Evolutionary conservation across 2,113 vertebrate genomes (phyloP).

Genomic region (Gracilinanus agilis): DNA sequence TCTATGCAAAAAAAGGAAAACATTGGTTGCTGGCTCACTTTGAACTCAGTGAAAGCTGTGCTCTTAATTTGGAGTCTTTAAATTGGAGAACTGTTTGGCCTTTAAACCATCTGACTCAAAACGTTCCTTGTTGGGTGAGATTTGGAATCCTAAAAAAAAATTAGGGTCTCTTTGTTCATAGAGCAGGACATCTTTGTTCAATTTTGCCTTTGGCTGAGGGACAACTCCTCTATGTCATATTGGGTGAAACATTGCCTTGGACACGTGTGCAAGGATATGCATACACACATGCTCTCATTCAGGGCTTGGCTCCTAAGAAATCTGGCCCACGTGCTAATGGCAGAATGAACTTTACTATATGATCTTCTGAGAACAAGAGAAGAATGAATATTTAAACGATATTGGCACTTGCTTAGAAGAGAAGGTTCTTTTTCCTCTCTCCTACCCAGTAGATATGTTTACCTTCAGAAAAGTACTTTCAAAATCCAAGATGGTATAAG

Average conservation of each 20-base stretch:
- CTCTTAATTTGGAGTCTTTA: not conserved
- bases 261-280: fast-evolving
- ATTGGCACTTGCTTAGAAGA: not conserved
- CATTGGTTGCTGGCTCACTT: not conserved
- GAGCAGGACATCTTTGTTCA: conserved; percentile 21
- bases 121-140: conserved; percentile 31
- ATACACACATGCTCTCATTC: not conserved
- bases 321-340: not conserved
- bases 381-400: fast-evolving
- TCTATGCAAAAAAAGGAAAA: not conserved
- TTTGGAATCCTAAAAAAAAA: conserved; percentile 13
- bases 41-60: not conserved
- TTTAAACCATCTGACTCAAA: not conserved
- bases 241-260: not conserved
- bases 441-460: not conserved
- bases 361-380: not conserved
- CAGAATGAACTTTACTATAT: not conserved
- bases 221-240: not conserved
- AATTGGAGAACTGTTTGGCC: not conserved
- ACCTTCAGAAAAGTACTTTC: not conserved
- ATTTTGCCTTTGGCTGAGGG: conserved; percentile 40
- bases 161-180: conserved; percentile 13
- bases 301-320: not conserved
- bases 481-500: not conserved
- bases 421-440: not conserved